phyloP scores from a whole-genome alignment of 2,888 invertebrate species.

The Amphipoea lucens region DNA sequence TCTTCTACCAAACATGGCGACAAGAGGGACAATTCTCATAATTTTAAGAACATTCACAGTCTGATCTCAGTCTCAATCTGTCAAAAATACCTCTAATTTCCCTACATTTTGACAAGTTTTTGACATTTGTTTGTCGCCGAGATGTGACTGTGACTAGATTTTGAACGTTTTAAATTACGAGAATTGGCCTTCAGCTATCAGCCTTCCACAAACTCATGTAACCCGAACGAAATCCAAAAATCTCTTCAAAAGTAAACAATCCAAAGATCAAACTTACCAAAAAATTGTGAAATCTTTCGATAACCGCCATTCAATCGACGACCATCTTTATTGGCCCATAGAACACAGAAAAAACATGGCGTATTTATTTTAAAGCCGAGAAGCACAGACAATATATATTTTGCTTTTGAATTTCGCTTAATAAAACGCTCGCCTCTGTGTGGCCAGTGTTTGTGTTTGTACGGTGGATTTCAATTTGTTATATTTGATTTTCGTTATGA shows the following conservation, averaged over 20 bases:
- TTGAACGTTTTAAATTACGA: no score
- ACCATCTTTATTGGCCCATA: constrained; percentile 41
- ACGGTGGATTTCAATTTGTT: constrained; percentile 82
- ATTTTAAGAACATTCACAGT: no score
- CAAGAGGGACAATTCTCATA: no score
- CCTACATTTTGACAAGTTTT: no score
- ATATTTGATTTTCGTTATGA: constrained; percentile 79
- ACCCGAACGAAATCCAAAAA: not conserved
- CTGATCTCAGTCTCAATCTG: no score
- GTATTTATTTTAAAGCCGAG: constrained; percentile 76
- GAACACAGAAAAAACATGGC: constrained; percentile 61
- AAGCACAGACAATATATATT: constrained; percentile 81
- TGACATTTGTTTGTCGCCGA: no score
- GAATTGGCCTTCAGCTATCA: no score
- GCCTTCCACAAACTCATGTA: no score
- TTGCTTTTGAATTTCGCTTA: constrained; percentile 79
- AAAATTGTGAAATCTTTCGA: not conserved
- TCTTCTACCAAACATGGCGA: no score
- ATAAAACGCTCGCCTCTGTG: constrained; percentile 71
- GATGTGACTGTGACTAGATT: no score
- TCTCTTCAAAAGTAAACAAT: not conserved
- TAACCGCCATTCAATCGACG: constrained; percentile 22
- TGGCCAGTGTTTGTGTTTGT: constrained; percentile 74
- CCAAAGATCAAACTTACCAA: not conserved
- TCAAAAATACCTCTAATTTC: no score